Evolutionary conservation across 2,888 invertebrate genomes (phyloP).

Genomic region (Xanthia icteritia): DNA sequence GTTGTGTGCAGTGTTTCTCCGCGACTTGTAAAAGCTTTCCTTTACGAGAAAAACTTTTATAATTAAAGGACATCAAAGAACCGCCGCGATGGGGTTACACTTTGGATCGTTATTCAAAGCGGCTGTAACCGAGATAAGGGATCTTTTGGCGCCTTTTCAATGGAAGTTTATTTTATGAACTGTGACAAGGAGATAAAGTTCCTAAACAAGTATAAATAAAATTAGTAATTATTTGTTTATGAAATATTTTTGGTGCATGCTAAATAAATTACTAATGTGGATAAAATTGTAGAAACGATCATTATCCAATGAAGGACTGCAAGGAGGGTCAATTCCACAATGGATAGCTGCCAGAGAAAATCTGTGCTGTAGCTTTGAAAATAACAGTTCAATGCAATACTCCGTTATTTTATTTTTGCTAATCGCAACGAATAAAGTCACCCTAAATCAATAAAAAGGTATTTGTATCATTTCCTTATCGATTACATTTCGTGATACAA

Average conservation of each 20-base stretch:
- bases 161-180: conserved; percentile 86
- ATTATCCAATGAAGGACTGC: not conserved
- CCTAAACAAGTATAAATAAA: conserved; percentile 50
- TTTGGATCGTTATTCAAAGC: conserved; percentile 88
- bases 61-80: conserved; percentile 90
- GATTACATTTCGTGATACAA: conserved; percentile 57
- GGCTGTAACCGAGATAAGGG: conserved; percentile 86
- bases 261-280: not conserved
- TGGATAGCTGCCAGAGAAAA: not conserved
- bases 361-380: not conserved
- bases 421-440: conserved; percentile 2
- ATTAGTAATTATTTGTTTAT: not conserved
- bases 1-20: conserved; percentile 71
- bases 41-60: conserved; percentile 88
- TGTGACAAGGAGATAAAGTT: conserved; percentile 79
- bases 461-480: conserved; percentile 54
- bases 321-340: not conserved
- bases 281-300: not conserved
- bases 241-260: not conserved
- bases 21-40: conserved; percentile 79
- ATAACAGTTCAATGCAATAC: not conserved
- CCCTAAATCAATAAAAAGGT: conserved; percentile 42
- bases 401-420: not conserved
- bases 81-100: conserved; percentile 87
- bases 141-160: conserved; percentile 86